These are phyloP conservation scores for Yponomeuta plumbellus DNA, from an alignment of 2,888 invertebrate species.

Conservation along the genomic window DNA sequence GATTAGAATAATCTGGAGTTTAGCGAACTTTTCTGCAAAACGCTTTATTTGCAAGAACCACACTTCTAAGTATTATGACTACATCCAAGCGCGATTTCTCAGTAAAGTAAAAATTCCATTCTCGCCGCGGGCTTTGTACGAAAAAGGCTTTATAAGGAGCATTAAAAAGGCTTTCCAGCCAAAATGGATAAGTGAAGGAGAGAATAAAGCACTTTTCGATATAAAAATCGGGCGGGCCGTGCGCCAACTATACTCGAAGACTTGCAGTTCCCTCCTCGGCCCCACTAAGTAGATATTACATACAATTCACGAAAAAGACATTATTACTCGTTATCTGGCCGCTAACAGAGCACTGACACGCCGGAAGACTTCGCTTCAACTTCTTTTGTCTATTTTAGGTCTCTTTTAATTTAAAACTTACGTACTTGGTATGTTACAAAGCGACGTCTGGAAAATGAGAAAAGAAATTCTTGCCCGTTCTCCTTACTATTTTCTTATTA, in stretches of 20 bases:
- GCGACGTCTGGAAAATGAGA: slow-evolving; percentile 4
- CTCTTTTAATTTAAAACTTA: slow-evolving; percentile 17
- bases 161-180: slow-evolving; percentile 19
- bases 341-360: slow-evolving; percentile 20
- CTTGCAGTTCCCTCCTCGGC: slow-evolving; percentile 6
- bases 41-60: not conserved
- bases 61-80: not conserved
- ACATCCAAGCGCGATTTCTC: not conserved
- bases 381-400: slow-evolving; percentile 21
- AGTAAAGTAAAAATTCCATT: slow-evolving; percentile 14
- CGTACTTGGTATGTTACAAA: slow-evolving; percentile 4
- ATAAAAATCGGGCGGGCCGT: slow-evolving; percentile 19
- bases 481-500: not conserved
- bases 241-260: slow-evolving; percentile 16
- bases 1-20: too few species aligned
- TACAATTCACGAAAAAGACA: slow-evolving; percentile 26
- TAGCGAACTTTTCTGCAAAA: too few species aligned
- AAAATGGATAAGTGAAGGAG: slow-evolving; percentile 19
- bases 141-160: slow-evolving; percentile 15
- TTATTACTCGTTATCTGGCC: slow-evolving; percentile 24
- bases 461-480: slow-evolving; percentile 12
- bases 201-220: slow-evolving; percentile 22
- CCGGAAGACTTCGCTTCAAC: slow-evolving; percentile 17
- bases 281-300: slow-evolving; percentile 20
- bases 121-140: slow-evolving; percentile 12